Evolutionary conservation across 1,140 invertebrate species (phyloP).

Genomic region (Euborellia annulipes): DNA sequence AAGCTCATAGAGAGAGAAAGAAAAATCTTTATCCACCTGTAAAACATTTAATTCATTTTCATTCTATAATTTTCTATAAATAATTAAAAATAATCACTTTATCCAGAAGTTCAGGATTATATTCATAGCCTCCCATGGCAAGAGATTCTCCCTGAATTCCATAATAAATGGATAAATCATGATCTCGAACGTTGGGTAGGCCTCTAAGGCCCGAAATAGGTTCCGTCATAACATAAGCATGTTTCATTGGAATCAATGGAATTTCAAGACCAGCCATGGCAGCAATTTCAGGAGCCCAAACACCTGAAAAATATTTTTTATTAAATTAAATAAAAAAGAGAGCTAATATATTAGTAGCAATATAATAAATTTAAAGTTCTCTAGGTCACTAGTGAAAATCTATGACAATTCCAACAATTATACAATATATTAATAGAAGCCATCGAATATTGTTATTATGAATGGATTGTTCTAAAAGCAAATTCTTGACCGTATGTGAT

Average conservation of each 20-base stretch:
- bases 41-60: too few species aligned
- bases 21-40: slow-evolving; percentile 53
- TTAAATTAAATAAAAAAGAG: too few species aligned
- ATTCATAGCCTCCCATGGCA: slow-evolving; percentile 73
- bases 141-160: slow-evolving; percentile 67
- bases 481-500: too few species aligned
- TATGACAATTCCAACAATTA: too few species aligned
- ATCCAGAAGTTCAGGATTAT: slow-evolving; percentile 63
- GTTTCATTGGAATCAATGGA: slow-evolving; percentile 68
- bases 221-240: slow-evolving; percentile 73
- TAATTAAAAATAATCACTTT: slow-evolving; percentile 31
- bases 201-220: slow-evolving; percentile 51
- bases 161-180: slow-evolving; percentile 70
- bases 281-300: slow-evolving; percentile 60
- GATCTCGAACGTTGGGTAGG: slow-evolving; percentile 67
- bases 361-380: too few species aligned
- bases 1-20: slow-evolving; percentile 69
- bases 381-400: too few species aligned
- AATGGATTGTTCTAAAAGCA: too few species aligned
- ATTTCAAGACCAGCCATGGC: slow-evolving; percentile 51
- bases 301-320: too few species aligned
- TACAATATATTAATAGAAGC: too few species aligned
- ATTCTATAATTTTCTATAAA: too few species aligned
- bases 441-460: too few species aligned
- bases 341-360: too few species aligned